Evolutionary conservation across 2,888 invertebrate species (phyloP).

Genomic region (Drosophila testacea): DNA sequence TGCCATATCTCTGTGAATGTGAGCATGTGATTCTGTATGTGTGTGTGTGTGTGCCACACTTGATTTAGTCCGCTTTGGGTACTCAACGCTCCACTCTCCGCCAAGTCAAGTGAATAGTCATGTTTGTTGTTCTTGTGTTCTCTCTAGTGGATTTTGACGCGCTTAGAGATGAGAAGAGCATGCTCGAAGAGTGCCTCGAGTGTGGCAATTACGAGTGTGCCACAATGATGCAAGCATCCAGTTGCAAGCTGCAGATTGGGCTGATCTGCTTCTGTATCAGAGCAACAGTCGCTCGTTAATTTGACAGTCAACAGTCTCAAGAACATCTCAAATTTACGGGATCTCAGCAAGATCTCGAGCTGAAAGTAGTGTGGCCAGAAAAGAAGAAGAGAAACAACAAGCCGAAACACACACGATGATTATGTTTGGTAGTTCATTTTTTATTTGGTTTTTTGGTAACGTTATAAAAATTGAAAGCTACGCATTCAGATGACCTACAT

Average conservation of each 20-base stretch:
- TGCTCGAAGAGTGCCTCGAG: constrained; percentile 55
- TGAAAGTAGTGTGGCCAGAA: neutral
- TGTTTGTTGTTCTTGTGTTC: constrained; percentile 38
- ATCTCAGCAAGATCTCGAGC: neutral
- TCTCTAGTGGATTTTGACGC: constrained; percentile 67
- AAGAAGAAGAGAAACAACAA: constrained; percentile 13
- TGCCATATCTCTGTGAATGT: constrained; percentile 52
- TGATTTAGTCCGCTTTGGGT: constrained; percentile 62
- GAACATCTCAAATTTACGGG: neutral
- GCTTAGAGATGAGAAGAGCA: constrained; percentile 43
- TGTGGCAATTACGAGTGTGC: constrained; percentile 61
- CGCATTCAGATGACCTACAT: constrained; percentile 77
- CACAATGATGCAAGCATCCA: constrained; percentile 32
- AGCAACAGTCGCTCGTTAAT: constrained; percentile 10
- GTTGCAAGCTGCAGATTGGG: constrained; percentile 13
- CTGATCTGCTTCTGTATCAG: constrained; percentile 7
- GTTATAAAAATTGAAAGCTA: constrained; percentile 78
- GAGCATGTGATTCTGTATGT: neutral
- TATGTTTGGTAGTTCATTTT: constrained; percentile 30
- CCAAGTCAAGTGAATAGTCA: constrained; percentile 53
- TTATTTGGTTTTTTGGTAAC: constrained; percentile 56
- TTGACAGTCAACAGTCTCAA: constrained; percentile 14
- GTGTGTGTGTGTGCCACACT: constrained; percentile 39
- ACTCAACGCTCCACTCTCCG: constrained; percentile 44
- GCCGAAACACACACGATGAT: constrained; percentile 26